phyloP scores from a whole-genome alignment of 2,113 vertebrate species.

The Xiphophorus hellerii region DNA sequence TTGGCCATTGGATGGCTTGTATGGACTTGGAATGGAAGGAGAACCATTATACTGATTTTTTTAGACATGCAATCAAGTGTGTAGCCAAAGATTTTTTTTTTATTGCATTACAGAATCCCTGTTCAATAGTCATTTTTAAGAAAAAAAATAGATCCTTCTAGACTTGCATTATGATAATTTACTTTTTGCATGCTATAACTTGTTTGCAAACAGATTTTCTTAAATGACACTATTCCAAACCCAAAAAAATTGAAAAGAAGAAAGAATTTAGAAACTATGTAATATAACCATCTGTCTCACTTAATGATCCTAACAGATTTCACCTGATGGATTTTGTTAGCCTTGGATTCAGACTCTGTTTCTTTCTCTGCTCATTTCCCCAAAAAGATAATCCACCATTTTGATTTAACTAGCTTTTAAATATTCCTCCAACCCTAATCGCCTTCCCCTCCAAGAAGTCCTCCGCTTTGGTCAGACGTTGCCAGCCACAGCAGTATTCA shows the following conservation, averaged over 20 bases:
- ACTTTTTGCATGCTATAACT: too few relatives aligned
- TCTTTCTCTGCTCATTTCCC: background rate
- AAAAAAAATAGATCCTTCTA: background rate
- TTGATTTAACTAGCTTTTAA: background rate
- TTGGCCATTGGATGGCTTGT: slow-evolving; percentile 52
- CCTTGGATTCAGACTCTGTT: background rate
- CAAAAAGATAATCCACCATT: background rate
- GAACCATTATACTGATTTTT: slow-evolving; percentile 54
- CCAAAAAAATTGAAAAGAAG: background rate
- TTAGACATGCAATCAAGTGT: slow-evolving; percentile 47
- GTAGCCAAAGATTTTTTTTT: slow-evolving; percentile 10
- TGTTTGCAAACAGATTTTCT: background rate
- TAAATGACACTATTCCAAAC: background rate
- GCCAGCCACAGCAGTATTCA: background rate
- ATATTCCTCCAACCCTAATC: slow-evolving; percentile 5
- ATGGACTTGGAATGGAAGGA: slow-evolving; percentile 33
- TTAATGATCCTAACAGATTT: background rate
- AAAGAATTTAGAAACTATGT: background rate
- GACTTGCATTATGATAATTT: background rate
- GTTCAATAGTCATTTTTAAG: background rate
- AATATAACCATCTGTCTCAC: background rate
- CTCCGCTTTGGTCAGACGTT: background rate
- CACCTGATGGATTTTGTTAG: background rate
- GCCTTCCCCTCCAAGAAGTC: slow-evolving; percentile 4
- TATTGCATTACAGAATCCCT: slow-evolving; percentile 5